Evolutionary conservation across 2,888 invertebrate species (phyloP).

Genomic region (Aspidiotus rigidus): DNA sequence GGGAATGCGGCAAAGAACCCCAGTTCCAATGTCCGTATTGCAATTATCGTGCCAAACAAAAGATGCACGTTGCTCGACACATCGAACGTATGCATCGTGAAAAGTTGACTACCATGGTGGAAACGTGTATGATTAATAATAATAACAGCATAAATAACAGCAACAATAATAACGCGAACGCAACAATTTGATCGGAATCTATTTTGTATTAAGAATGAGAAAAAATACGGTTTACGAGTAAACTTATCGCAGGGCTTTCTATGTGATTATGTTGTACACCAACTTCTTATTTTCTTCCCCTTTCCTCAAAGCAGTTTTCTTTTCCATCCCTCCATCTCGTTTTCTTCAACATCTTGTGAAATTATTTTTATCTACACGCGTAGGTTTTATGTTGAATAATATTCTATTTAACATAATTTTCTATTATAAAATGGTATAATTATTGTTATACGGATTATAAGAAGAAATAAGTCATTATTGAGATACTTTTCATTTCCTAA

Average conservation of each 20-base stretch:
- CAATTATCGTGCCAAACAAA: conserved; percentile 73
- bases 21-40: conserved; percentile 75
- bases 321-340: background rate
- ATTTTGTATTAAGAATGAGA: no score
- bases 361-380: no score
- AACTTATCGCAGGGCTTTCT: background rate
- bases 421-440: no score
- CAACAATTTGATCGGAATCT: conserved; percentile 15
- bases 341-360: background rate
- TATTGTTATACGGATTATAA: no score
- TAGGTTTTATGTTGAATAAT: no score
- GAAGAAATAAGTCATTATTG: no score
- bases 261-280: background rate
- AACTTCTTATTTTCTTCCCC: background rate
- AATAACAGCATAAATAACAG: conserved; percentile 25
- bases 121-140: conserved; percentile 29
- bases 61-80: conserved; percentile 73
- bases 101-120: conserved; percentile 38
- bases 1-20: conserved; percentile 78
- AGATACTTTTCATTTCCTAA: no score
- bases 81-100: conserved; percentile 75
- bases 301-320: background rate
- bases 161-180: conserved; percentile 32
- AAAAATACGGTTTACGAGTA: no score
- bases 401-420: no score